A percentile compares a stretch with the other conserved stretches of the same genome.
These are phyloP conservation scores for Hyposmocoma kahamanoa DNA, from an alignment of 1,140 invertebrate genomes.

Conservation along the genomic window DNA sequence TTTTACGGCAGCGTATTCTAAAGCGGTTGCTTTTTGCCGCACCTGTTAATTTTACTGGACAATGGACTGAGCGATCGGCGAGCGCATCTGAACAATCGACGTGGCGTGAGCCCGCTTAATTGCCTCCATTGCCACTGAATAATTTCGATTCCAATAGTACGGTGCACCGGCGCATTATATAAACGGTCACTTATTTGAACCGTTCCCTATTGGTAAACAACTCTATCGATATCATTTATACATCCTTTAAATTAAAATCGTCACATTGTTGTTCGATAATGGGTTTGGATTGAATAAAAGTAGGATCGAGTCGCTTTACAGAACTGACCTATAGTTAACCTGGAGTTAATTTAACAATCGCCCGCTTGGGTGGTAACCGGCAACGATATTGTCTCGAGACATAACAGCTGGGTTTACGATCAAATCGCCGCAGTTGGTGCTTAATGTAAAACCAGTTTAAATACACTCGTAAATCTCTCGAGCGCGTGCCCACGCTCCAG, in stretches of 20 bases:
- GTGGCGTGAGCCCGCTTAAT: constrained; percentile 46
- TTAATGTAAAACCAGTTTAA: constrained; percentile 66
- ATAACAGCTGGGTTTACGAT: constrained; percentile 61
- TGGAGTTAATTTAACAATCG: constrained; percentile 42
- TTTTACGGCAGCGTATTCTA: constrained; percentile 3
- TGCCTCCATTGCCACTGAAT: constrained; percentile 45
- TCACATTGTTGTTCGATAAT: not conserved
- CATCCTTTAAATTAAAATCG: not conserved
- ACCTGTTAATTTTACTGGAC: constrained; percentile 49
- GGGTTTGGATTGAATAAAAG: constrained; percentile 5
- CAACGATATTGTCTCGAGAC: constrained; percentile 49
- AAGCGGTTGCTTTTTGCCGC: constrained; percentile 36
- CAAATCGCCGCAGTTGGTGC: constrained; percentile 56
- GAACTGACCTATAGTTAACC: constrained; percentile 46
- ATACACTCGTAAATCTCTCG: constrained; percentile 59
- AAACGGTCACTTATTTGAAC: constrained; percentile 16
- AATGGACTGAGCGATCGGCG: constrained; percentile 35
- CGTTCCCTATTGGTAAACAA: constrained; percentile 12
- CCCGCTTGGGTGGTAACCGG: constrained; percentile 45
- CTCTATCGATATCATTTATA: constrained; percentile 12
- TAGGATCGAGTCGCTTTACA: constrained; percentile 16
- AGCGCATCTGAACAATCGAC: constrained; percentile 40
- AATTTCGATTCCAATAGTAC: constrained; percentile 35
- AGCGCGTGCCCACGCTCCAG: constrained; percentile 47
- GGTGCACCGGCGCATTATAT: constrained; percentile 13